A percentile compares a stretch with the other conserved stretches of the same genome.
These are phyloP conservation scores for Drosophila yakuba DNA, from an alignment of 1,140 invertebrate species.

Conservation along the genomic window DNA sequence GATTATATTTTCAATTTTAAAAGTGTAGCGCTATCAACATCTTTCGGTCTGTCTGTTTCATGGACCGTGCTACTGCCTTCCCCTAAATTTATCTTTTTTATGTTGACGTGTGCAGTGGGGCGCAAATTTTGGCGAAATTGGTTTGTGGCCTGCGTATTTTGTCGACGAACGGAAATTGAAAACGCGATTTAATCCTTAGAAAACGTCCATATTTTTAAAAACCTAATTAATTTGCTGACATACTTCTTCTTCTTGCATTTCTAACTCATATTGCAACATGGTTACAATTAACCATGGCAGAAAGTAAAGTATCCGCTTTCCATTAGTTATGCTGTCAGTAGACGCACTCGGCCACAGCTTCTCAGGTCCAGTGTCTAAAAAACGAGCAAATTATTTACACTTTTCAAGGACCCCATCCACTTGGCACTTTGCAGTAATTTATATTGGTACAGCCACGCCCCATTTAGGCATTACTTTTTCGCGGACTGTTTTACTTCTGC, in stretches of 20 bases:
- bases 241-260: not conserved
- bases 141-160: not conserved
- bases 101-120: constrained; percentile 46
- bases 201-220: constrained; percentile 17
- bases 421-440: constrained; percentile 36
- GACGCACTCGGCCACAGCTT: constrained; percentile 17
- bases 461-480: not conserved
- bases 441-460: constrained; percentile 47
- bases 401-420: constrained; percentile 30
- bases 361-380: not conserved
- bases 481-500: constrained; percentile 23
- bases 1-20: constrained; percentile 74
- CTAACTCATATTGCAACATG: too few relatives aligned
- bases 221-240: constrained; percentile 16
- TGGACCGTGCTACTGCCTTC: constrained; percentile 24
- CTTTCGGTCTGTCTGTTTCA: constrained; percentile 23
- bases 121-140: constrained; percentile 53
- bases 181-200: constrained; percentile 21
- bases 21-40: constrained; percentile 39
- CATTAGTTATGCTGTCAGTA: constrained; percentile 21
- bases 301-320: constrained; percentile 20
- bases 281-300: constrained; percentile 5
- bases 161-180: not conserved
- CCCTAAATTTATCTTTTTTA: constrained; percentile 41
- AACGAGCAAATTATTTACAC: constrained; percentile 40